phyloP scores from a whole-genome alignment of 2,888 invertebrate species.

The Melikaiella ostensackeni region DNA sequence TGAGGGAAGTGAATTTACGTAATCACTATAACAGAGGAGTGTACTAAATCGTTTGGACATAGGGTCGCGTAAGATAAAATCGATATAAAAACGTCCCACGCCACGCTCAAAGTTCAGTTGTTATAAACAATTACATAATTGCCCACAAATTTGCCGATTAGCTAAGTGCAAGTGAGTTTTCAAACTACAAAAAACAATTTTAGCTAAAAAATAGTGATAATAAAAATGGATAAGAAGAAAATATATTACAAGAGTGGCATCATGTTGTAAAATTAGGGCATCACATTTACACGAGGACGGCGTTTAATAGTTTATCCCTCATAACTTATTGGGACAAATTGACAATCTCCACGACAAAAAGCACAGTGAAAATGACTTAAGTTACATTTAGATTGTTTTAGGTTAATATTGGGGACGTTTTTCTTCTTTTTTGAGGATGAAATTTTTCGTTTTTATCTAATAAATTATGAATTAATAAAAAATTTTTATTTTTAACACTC shows the following conservation, averaged over 20 bases:
- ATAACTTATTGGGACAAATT: constrained; percentile 32
- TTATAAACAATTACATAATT: too few relatives aligned
- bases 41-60: too few relatives aligned
- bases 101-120: background rate
- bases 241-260: background rate
- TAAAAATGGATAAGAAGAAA: background rate
- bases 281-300: constrained; percentile 24
- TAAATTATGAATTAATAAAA: background rate
- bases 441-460: background rate
- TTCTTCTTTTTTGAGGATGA: background rate
- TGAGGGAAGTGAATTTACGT: background rate
- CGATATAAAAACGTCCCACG: background rate
- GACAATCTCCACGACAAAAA: background rate
- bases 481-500: background rate
- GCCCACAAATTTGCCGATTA: background rate
- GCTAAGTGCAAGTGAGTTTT: background rate
- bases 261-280: constrained; percentile 28
- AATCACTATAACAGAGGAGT: too few relatives aligned
- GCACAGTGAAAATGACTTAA: background rate
- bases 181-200: background rate
- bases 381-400: background rate
- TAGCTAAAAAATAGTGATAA: background rate
- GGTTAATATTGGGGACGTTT: background rate
- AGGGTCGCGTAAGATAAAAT: background rate
- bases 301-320: constrained; percentile 32